Conservation (phyloP, 2,888 invertebrate species). For the Minunthozetes semirufus region DNA sequence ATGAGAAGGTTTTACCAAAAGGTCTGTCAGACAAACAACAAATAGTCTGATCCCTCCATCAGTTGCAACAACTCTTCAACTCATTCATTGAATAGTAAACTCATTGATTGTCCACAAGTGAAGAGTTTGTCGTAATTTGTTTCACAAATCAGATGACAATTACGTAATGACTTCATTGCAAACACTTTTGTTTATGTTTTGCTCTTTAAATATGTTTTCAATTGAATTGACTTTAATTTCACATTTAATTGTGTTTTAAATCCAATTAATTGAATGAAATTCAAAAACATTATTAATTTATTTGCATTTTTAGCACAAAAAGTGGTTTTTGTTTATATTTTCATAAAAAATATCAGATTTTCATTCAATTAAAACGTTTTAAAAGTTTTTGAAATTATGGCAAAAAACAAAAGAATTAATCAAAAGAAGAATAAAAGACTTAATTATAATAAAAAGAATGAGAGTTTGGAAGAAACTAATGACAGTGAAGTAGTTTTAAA, state of each 20-base stretch:
- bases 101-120: neutral
- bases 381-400: conserved; percentile 6
- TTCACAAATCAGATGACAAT: neutral
- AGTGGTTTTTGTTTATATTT: neutral
- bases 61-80: neutral
- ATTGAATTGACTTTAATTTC: neutral
- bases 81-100: neutral
- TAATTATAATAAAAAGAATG: neutral
- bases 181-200: conserved; percentile 15
- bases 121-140: neutral
- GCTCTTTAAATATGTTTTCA: neutral
- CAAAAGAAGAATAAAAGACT: neutral
- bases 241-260: neutral
- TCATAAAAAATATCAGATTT: neutral
- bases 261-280: too few species aligned
- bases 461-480: neutral
- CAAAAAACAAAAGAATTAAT: neutral
- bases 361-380: neutral
- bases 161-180: neutral
- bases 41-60: neutral
- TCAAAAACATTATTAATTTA: too few species aligned
- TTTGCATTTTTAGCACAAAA: too few species aligned
- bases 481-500: neutral
- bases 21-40: neutral
- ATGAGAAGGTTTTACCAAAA: neutral